These are phyloP conservation scores for Geococcyx californianus DNA, from an alignment of 2,113 vertebrate species.

Conservation along the genomic window DNA sequence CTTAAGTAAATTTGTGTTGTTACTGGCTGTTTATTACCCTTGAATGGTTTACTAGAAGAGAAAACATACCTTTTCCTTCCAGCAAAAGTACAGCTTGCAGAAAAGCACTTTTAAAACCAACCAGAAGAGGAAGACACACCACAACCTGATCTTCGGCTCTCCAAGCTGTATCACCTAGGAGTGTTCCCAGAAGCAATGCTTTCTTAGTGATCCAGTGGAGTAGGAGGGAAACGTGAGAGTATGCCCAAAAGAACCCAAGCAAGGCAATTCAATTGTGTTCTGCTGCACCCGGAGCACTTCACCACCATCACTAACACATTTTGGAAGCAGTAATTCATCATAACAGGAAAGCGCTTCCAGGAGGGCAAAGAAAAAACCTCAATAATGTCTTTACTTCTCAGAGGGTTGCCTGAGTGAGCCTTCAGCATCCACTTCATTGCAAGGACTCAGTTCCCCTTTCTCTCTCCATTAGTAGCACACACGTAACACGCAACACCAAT, in stretches of 20 bases:
- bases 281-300: background rate
- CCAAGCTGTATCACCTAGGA: background rate
- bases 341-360: background rate
- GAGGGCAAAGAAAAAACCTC: background rate
- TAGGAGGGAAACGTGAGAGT: background rate
- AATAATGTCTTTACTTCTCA: background rate
- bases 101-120: background rate
- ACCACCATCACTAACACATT: background rate
- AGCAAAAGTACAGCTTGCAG: background rate
- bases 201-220: rapidly evolving
- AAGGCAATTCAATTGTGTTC: rapidly evolving
- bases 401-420: background rate
- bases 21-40: background rate
- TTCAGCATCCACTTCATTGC: background rate
- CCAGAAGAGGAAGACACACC: background rate
- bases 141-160: background rate
- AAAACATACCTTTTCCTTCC: background rate
- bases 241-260: background rate
- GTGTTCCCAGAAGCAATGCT: background rate
- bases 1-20: background rate
- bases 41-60: background rate
- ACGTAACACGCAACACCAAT: rapidly evolving
- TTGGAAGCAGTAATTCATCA: background rate
- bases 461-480: rapidly evolving
- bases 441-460: background rate